Conservation (phyloP, 2,888 invertebrate genomes). For the Silvanus unidentatus region DNA sequence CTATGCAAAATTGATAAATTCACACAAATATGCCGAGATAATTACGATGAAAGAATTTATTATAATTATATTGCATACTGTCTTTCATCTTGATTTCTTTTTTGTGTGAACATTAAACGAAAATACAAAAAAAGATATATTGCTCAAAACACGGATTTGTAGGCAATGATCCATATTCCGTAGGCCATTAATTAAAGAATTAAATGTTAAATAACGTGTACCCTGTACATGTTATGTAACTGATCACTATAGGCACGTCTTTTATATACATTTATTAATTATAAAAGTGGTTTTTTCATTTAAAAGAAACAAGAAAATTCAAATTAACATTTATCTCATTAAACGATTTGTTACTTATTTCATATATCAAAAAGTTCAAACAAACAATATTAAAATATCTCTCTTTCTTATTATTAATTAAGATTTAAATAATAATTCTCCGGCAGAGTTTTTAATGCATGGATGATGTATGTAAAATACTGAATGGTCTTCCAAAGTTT, state of each 20-base stretch:
- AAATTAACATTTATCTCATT: too few species aligned
- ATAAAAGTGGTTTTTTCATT: background rate
- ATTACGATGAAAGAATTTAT: too few species aligned
- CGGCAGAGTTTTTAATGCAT: slow-evolving; percentile 20
- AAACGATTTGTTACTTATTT: background rate
- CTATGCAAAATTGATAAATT: too few species aligned
- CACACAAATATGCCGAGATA: too few species aligned
- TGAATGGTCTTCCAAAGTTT: slow-evolving; percentile 40
- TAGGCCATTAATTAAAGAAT: slow-evolving; percentile 16
- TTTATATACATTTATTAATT: slow-evolving; percentile 9
- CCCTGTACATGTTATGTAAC: slow-evolving; percentile 19
- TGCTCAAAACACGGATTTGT: slow-evolving; percentile 22
- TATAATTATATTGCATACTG: too few species aligned
- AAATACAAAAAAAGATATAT: slow-evolving; percentile 17
- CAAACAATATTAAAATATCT: slow-evolving; percentile 24
- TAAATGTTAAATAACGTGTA: too few species aligned
- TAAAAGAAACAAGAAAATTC: too few species aligned
- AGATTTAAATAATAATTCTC: slow-evolving; percentile 18
- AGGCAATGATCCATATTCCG: slow-evolving; percentile 16
- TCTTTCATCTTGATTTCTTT: background rate
- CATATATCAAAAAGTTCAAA: slow-evolving; percentile 20
- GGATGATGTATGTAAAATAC: slow-evolving; percentile 28
- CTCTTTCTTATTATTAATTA: too few species aligned
- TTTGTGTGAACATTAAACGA: background rate
- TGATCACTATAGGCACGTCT: slow-evolving; percentile 30